Conservation (phyloP, 2,797 vertebrate genomes). For the Naso thynnoides region DNA sequence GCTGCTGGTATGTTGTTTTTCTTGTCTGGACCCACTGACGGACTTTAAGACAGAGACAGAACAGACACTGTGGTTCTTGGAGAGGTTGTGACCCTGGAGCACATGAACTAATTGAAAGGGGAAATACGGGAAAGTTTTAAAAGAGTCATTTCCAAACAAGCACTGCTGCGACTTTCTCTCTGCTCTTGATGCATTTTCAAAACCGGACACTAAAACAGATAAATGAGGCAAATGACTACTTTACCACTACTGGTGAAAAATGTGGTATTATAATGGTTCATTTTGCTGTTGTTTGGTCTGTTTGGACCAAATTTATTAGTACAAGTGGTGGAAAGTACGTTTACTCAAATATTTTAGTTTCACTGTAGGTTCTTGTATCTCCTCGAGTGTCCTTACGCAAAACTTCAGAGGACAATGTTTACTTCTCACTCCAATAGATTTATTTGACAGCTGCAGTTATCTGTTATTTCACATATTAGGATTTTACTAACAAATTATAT, state of each 20-base stretch:
- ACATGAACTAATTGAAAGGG: slow-evolving; percentile 54
- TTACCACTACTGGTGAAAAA: no score
- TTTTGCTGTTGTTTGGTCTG: no score
- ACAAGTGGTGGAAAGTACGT: background rate
- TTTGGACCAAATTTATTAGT: background rate
- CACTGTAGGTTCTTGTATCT: no score
- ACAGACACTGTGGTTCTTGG: background rate
- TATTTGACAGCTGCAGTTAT: background rate
- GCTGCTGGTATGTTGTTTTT: slow-evolving; percentile 71
- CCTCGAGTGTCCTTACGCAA: background rate
- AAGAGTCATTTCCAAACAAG: slow-evolving; percentile 6
- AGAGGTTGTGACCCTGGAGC: slow-evolving; percentile 38
- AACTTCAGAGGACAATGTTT: background rate
- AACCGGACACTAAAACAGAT: background rate
- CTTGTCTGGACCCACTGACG: background rate
- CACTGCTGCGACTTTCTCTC: background rate
- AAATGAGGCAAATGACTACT: no score
- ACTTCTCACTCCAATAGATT: background rate
- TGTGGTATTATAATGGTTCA: no score
- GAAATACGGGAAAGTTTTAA: slow-evolving; percentile 41
- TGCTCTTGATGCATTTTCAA: background rate
- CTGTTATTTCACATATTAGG: background rate
- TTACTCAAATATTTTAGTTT: no score
- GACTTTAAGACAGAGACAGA: slow-evolving; percentile 13
- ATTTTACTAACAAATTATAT: background rate